Evolutionary conservation across 2,888 invertebrate genomes (phyloP).

Genomic region (Erebia palarica): DNA sequence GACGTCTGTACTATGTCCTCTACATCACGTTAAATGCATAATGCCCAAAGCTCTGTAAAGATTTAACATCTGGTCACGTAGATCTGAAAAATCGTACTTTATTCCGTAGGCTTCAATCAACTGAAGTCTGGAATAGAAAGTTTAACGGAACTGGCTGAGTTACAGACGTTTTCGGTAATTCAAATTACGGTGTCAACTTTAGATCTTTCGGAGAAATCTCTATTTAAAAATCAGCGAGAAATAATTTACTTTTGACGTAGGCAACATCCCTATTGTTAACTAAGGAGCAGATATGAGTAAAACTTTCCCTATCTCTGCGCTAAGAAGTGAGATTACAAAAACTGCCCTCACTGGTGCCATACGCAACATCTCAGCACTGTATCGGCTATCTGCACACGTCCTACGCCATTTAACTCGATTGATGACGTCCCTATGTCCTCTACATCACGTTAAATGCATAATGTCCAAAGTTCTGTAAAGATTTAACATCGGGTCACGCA

Average conservation of each 20-base stretch:
- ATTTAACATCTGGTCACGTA: conserved; percentile 27
- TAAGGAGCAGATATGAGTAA: too few species aligned
- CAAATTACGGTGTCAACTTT: too few species aligned
- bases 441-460: conserved; percentile 54
- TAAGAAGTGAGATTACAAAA: neutral
- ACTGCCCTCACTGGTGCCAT: conserved; percentile 15
- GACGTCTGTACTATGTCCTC: conserved; percentile 62
- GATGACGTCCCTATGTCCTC: conserved; percentile 64
- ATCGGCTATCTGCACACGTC: conserved; percentile 56
- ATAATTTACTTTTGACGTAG: too few species aligned
- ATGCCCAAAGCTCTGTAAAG: conserved; percentile 27
- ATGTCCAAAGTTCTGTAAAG: conserved; percentile 27
- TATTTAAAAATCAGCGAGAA: too few species aligned
- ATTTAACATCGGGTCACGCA: conserved; percentile 27
- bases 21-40: conserved; percentile 54
- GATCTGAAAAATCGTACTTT: neutral
- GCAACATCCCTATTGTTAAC: too few species aligned
- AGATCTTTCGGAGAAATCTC: too few species aligned
- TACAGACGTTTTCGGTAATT: too few species aligned
- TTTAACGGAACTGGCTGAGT: too few species aligned
- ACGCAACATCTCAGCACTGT: conserved; percentile 37
- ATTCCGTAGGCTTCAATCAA: neutral
- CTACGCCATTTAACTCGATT: conserved; percentile 60
- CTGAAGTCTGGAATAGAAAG: too few species aligned
- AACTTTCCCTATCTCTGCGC: too few species aligned